Evolutionary conservation across 2,113 vertebrate species (phyloP).

Genomic region (Cebidichthys violaceus): DNA sequence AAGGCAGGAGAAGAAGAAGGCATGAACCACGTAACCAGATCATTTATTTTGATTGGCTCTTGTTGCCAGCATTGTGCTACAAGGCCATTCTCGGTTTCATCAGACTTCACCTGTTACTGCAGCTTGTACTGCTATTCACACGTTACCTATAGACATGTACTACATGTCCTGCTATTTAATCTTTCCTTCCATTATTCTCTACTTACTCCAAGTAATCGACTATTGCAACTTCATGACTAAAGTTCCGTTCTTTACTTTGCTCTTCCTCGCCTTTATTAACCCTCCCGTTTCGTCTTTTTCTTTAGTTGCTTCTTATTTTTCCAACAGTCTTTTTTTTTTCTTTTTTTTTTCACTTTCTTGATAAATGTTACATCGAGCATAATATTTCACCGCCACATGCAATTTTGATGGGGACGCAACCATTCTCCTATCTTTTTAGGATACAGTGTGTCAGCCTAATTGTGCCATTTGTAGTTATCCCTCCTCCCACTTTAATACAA

Average conservation of each 20-base stretch:
- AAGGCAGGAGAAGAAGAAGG: neutral
- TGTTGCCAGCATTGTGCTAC: neutral
- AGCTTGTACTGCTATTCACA: neutral
- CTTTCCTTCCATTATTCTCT: too few species aligned
- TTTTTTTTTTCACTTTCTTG: conserved; percentile 49
- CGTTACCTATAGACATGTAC: too few species aligned
- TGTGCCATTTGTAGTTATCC: conserved; percentile 46
- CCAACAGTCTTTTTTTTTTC: conserved; percentile 1
- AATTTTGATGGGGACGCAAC: conserved; percentile 75
- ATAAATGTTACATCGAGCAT: conserved; percentile 78
- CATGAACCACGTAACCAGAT: neutral
- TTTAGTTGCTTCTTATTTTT: conserved; percentile 39
- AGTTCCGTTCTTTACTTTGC: conserved; percentile 39
- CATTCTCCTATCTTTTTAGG: conserved; percentile 62
- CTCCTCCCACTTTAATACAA: conserved; percentile 4
- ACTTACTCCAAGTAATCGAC: neutral
- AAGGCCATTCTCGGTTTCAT: neutral
- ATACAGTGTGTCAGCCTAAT: conserved; percentile 61
- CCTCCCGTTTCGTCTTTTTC: neutral
- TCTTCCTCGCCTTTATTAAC: neutral
- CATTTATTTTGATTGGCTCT: neutral
- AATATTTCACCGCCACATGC: conserved; percentile 79
- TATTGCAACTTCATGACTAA: conserved; percentile 41
- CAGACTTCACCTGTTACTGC: conserved; percentile 10
- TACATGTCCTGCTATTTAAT: neutral